Base-by-base conservation (phyloP, 2,113 vertebrate species). In the Orthonyx spaldingii region DNA sequence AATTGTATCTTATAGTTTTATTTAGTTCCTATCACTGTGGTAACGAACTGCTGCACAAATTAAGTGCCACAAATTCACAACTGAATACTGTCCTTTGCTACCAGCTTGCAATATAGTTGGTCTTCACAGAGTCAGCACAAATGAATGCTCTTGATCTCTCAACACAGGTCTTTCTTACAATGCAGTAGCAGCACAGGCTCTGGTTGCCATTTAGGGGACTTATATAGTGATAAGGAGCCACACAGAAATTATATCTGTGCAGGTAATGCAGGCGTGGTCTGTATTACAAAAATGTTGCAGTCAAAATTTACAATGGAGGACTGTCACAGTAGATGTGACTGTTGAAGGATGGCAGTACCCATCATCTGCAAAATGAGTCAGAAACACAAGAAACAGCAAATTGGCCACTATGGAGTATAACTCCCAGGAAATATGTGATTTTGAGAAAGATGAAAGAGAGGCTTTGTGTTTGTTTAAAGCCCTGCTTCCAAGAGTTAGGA, bases 1-100 rank as follows among this genome's bases (percentile, higher is more conserved):
- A 77, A 60, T 59, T 18, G 42, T 21, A 44, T 50, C 78, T 71
- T 84, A 56, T 7, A 33, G 61, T 92, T 95, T 95, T 93, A 71
- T 96, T 82, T 89, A 91, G 90, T 74, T 90, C 59, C 37, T 47
- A 30, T 96, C 72, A 63, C 94, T 96, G 87, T 96, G 91, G 95
- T 81, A 96, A 96, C 59, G 0, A 95, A 92, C 53, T 33, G 63
- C 16, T 27, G 33, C 49, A 78, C 50, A 90, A 89, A 90, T 86
- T 41, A 89, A 89, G 69, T 28, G 46, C 28, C 39, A 81, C 47
- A 78, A 68, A 92, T 50, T 52, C 57, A 63, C 49, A 84, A 8
- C 37, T 23, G 33, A 87, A 65, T 61, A 16, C 5, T 41, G 11
- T 61, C 63, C 68, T 55, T 74, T 47, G 11, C 49, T 53, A 44